Base-by-base conservation (phyloP, 2,113 vertebrate genomes). In the Trematomus loennbergii region DNA sequence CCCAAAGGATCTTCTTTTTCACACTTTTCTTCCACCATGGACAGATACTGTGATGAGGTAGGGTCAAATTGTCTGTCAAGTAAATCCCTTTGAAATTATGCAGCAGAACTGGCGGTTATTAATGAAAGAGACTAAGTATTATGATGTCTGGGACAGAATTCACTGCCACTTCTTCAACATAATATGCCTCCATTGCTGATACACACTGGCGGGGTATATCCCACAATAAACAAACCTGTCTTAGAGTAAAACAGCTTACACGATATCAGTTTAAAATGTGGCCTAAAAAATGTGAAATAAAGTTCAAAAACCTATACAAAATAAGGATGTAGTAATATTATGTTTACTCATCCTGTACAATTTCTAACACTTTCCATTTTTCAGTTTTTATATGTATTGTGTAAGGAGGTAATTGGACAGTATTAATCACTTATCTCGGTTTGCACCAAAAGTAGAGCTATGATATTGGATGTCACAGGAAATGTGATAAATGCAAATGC, bases 31-130 rank as follows among this genome's bases (percentile, higher is more conserved):
- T 70, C 43, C 55, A 76, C 62, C 49, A 22, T 13, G 33, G 55
- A 72, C 45, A 83, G 20, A 81, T 25, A 48, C 57, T 57, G 52
- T 71, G 75, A 87, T 64, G 79, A 81, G 48, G 61, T 43, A 59
- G 33, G 79, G 64, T 87, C 79, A 54, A 22, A 79, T 45, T 5
- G 22, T 52, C 68, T 81, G 80, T 82, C 82, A 87, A 69, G 83
- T 43, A 65, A 81, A 79, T 70, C 65, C 73, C 49, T 84, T 89
- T 85, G 68, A 84, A 67, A 45, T 3, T 17, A 45, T 20, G 54
- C 73, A 69, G 45, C 52, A 40, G 16, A 48, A 46, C 55, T 59
- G 8, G 9, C 22, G 25, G 66, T 50, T 33, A 64, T 71, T 62
- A 57, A 86, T 78, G 46, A 84, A 81, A 65, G 33, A 60, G 62